Base-by-base conservation (phyloP, 2,888 invertebrate genomes). In the Julus scanicus region DNA sequence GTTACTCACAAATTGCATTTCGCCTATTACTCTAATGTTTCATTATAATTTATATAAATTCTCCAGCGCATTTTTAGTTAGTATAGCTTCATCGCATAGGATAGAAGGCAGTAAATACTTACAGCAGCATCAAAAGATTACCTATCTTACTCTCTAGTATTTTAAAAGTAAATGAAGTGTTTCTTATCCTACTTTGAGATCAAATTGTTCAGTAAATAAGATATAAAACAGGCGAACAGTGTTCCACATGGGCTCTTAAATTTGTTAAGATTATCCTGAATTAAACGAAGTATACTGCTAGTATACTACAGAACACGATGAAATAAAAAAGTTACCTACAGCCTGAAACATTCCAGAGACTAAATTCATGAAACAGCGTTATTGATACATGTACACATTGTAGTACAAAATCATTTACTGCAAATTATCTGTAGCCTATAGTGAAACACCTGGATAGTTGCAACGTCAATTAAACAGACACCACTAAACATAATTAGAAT, bases 201-300 rank as follows among this genome's bases (percentile, higher is more conserved):
- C 63, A 71, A 71, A 71, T 71, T 71, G 63, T 20, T 71, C 9
- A 71, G 63, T 29, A 71, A 71, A 71, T 71, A 71, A 71, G 63
- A 71, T 20, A 63, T 53, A 71, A 71, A 71, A 71, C 20, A 20
- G 20, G 11, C 63, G 20, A 15, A 57, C 20, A 71, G n/a, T 71
- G 63, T 71, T 29, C 57, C 20, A 8, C 63, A 71, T 8, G 20
- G 20, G 11, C 63, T 71, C 63, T 71, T 71, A 71, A 71, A 71
- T 29, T 71, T 29, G 29, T 71, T 29, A 71, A 71, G 13, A 53
- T 17, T 53, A 15, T 53, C 17, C 53, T 15, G 17, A 53, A 53
- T 3, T 17, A 53, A 13, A 53, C 11, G 53, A 44, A 44, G 44
- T 44, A 44, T 44, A 29, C 29, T 29, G 44, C 44, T 8, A 2